These are phyloP conservation scores for Hesperia comma DNA, from an alignment of 2,888 invertebrate species.

Conservation along the genomic window DNA sequence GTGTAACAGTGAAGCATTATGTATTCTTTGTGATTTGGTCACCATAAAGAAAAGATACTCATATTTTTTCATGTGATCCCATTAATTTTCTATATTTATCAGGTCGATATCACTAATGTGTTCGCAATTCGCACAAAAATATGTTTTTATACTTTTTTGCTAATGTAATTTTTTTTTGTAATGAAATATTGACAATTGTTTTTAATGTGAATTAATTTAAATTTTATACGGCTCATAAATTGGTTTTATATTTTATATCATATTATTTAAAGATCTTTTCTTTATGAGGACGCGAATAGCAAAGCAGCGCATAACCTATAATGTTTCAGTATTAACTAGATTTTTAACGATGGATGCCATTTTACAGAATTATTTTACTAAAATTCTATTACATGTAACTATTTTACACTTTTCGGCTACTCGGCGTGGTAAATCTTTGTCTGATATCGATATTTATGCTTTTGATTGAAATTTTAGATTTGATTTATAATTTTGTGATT, in stretches of 20 bases:
- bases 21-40: conserved; percentile 26
- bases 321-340: conserved; percentile 72
- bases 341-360: conserved; percentile 75
- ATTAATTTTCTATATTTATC: not conserved
- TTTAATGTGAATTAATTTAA: not conserved
- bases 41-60: conserved; percentile 17
- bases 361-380: conserved; percentile 54
- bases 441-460: not conserved
- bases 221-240: not conserved
- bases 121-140: conserved; percentile 26
- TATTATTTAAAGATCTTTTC: conserved; percentile 15
- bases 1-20: conserved; percentile 9
- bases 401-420: conserved; percentile 35
- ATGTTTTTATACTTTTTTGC: not conserved
- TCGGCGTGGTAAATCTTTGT: conserved; percentile 17
- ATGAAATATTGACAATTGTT: not conserved
- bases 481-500: not conserved
- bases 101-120: conserved; percentile 11
- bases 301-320: conserved; percentile 41
- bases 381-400: conserved; percentile 24
- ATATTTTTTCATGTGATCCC: not conserved
- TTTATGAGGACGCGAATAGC: conserved; percentile 44
- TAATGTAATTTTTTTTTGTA: not conserved
- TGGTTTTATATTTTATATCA: not conserved
- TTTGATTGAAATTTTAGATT: not conserved